Evolutionary conservation across 2,888 invertebrate genomes (phyloP), one percentile per base, ranked within the genome.

Genomic region (Hirtodrosophila trivittata): DNA sequence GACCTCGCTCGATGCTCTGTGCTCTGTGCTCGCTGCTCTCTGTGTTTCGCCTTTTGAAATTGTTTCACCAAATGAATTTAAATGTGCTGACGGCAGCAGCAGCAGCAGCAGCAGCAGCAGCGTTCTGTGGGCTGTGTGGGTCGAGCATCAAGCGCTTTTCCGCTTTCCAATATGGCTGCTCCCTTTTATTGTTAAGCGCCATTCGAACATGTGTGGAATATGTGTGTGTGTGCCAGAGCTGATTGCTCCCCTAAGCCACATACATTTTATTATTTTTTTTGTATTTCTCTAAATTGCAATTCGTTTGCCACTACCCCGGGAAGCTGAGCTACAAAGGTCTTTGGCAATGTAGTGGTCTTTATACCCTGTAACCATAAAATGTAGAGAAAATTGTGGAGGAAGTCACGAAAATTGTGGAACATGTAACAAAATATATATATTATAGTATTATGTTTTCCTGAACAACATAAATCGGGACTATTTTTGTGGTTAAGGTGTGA

Each of bases 221-320:
- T 32, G 21, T 10, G 46, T 21, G 28, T 54, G 42, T 30, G 56
- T 21, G 42, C 10, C 28, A n/a, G 51, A 7, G 63, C 66, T 83
- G 85, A 87, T 86, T 77, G 85, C 71, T 87, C 87, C 87, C 87
- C 59, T 62, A 77, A 70, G 87, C 63, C 72, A 60, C 75, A 87
- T 87, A 75, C 68, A 70, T 72, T 83, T 74, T 62, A 59, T 64
- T 28, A 9, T n/a, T 28, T 46, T 42, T 13, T 18, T 57, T 42
- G 59, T 60, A 49, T 64, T 75, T 69, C 64, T 47, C 68, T 64
- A 87, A 87, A 84, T 86, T 82, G 71, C 75, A 75, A 73, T 77
- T 72, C 43, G 59, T 57, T 64, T 46, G 39, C 45, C 47, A 32
- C 8, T 45, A 39, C 16, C 46, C 21, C 32, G 32, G 37, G 33